These are phyloP conservation scores for Acanthisitta chloris DNA, from an alignment of 2,113 vertebrate genomes.

Conservation along the genomic window DNA sequence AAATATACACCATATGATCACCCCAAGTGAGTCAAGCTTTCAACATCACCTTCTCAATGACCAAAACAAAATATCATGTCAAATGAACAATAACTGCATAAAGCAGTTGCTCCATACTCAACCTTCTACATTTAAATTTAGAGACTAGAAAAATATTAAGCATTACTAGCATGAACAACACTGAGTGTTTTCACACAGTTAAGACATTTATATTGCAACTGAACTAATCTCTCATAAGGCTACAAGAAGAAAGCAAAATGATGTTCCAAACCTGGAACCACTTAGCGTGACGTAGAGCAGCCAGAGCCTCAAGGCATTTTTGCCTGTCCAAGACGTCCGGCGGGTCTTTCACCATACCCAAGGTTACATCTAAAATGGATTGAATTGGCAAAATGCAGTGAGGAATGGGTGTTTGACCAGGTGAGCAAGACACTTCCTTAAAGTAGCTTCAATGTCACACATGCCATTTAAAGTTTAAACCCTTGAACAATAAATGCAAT, in stretches of 20 bases:
- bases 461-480: constrained; percentile 77
- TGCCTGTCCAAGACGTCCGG: constrained; percentile 99
- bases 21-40: constrained; percentile 70
- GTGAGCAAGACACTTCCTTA: constrained; percentile 89
- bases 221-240: constrained; percentile 94
- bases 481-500: background rate
- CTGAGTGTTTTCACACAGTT: constrained; percentile 80
- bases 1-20: constrained; percentile 71
- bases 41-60: constrained; percentile 60
- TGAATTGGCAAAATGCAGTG: constrained; percentile 98
- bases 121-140: constrained; percentile 66
- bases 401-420: constrained; percentile 99
- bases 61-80: constrained; percentile 67
- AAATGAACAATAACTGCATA: constrained; percentile 70
- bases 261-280: constrained; percentile 99
- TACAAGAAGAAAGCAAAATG: constrained; percentile 99
- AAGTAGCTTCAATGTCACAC: constrained; percentile 90
- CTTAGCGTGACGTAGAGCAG: constrained; percentile 99
- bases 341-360: constrained; percentile 99
- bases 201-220: constrained; percentile 74
- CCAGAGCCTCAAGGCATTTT: constrained; percentile 99
- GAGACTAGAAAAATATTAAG: constrained; percentile 72
- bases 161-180: constrained; percentile 77
- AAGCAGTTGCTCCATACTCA: constrained; percentile 67
- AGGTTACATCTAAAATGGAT: constrained; percentile 99